Evolutionary conservation across 2,113 vertebrate genomes (phyloP).

Genomic region (Mus pahari): DNA sequence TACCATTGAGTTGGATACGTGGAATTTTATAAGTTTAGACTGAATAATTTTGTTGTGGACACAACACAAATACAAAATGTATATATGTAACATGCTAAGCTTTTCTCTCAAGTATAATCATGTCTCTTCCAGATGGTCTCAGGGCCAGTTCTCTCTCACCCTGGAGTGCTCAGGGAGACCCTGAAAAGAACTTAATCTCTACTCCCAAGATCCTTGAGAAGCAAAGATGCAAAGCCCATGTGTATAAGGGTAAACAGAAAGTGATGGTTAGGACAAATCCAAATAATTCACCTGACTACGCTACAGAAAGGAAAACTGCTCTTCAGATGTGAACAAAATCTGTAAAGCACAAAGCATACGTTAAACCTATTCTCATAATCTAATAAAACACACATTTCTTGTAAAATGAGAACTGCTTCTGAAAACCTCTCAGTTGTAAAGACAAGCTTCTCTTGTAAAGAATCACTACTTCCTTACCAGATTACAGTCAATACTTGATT

Average conservation of each 20-base stretch:
- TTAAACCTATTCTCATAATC: neutral
- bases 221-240: neutral
- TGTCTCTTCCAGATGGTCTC: neutral
- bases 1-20: neutral
- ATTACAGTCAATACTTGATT: slow-evolving; percentile 7
- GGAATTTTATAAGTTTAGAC: neutral
- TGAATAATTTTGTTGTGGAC: slow-evolving; percentile 16
- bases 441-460: slow-evolving; percentile 20
- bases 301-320: slow-evolving; percentile 44
- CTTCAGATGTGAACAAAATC: slow-evolving; percentile 22
- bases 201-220: neutral
- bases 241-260: neutral
- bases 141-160: neutral
- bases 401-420: neutral
- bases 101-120: neutral
- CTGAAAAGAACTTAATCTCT: neutral
- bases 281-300: slow-evolving; percentile 26
- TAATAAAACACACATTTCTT: neutral
- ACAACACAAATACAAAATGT: neutral
- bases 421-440: neutral
- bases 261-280: neutral
- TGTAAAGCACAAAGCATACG: neutral
- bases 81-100: neutral
- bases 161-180: neutral
- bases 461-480: neutral